phyloP scores from a whole-genome alignment of 2,113 vertebrate genomes.

The Opisthocomus hoazin region DNA sequence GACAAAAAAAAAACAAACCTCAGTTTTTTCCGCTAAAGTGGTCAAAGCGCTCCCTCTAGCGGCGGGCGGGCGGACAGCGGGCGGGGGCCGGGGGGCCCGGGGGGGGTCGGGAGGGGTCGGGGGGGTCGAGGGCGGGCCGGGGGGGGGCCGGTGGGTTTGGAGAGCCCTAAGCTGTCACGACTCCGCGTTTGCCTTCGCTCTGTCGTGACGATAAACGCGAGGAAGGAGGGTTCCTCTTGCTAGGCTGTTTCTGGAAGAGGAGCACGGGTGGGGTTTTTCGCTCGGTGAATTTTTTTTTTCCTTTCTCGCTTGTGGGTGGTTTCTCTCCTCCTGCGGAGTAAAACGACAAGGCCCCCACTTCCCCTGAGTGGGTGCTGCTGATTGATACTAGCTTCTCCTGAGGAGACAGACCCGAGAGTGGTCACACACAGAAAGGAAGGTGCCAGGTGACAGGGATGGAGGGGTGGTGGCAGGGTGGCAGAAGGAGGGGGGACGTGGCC shows the following conservation, averaged over 20 bases:
- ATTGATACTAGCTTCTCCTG: background rate
- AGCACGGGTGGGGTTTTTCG: background rate
- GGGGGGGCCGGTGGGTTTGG: background rate
- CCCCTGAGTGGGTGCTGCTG: background rate
- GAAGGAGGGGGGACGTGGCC: background rate
- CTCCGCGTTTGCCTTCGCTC: background rate
- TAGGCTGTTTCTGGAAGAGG: background rate
- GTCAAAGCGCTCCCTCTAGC: slow-evolving; percentile 22
- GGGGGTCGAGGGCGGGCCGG: no score
- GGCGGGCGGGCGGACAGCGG: background rate
- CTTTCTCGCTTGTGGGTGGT: background rate
- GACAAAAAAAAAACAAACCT: no score
- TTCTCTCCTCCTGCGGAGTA: background rate
- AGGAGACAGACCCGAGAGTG: background rate
- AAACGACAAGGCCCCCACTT: background rate
- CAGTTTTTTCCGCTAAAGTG: background rate
- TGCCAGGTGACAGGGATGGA: background rate
- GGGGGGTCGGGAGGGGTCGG: no score
- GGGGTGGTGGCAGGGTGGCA: background rate
- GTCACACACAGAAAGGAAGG: background rate
- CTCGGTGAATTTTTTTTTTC: background rate
- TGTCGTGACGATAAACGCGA: rapidly evolving
- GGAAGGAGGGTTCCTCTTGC: background rate
- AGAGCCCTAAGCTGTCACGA: background rate
- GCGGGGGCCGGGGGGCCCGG: no score